Conservation (phyloP, 2,888 invertebrate genomes). For the Conchocele bisecta region DNA sequence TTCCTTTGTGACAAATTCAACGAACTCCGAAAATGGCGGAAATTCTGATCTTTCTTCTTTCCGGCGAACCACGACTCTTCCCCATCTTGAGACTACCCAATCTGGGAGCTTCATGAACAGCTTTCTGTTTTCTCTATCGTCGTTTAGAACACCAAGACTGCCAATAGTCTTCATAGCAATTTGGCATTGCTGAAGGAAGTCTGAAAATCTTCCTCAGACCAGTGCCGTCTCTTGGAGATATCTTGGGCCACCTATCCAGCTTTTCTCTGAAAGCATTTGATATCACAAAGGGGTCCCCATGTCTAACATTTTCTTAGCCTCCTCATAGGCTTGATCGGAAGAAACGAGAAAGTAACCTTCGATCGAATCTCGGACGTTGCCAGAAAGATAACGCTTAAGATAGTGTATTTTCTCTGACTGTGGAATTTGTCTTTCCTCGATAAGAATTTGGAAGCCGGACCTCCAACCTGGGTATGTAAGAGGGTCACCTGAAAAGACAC, state of each 20-base stretch:
- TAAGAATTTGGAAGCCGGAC: slow-evolving; percentile 29
- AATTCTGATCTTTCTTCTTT: slow-evolving; percentile 6
- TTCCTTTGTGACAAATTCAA: slow-evolving; percentile 34
- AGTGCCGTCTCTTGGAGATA: slow-evolving; percentile 21
- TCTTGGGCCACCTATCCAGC: slow-evolving; percentile 47
- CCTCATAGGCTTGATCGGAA: slow-evolving; percentile 37
- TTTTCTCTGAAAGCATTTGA: slow-evolving; percentile 44
- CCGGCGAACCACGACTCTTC: slow-evolving; percentile 15
- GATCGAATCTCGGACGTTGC: slow-evolving; percentile 33
- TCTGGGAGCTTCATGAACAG: slow-evolving; percentile 54
- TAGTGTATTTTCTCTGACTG: slow-evolving; percentile 39
- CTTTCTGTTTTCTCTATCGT: slow-evolving; percentile 43
- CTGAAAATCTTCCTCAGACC: slow-evolving; percentile 39
- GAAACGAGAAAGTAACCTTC: slow-evolving; percentile 50
- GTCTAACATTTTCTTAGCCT: slow-evolving; percentile 45
- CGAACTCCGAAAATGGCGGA: slow-evolving; percentile 34
- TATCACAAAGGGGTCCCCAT: slow-evolving; percentile 49
- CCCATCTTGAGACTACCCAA: slow-evolving; percentile 40
- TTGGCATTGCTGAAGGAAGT: slow-evolving; percentile 45
- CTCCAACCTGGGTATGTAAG: slow-evolving; percentile 43
- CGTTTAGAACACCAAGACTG: slow-evolving; percentile 30
- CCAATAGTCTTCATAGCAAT: slow-evolving; percentile 26
- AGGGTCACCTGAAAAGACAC: slow-evolving; percentile 47
- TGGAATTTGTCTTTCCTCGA: slow-evolving; percentile 33
- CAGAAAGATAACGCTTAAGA: slow-evolving; percentile 41